Evolutionary conservation across 2,797 vertebrate genomes (phyloP).

Genomic region (Xenentodon cancila): DNA sequence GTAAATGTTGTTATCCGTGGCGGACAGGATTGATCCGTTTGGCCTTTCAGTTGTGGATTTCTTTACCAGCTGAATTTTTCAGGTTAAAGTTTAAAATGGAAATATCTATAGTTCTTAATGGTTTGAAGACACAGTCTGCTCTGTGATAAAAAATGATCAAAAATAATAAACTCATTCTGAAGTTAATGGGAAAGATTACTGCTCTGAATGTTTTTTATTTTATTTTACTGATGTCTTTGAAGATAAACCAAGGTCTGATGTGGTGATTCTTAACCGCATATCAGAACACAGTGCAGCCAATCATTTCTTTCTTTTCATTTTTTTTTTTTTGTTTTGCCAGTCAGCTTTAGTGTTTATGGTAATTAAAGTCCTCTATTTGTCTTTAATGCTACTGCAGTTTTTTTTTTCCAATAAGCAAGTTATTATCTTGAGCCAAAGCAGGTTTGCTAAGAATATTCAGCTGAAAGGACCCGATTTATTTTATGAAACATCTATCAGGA

Average conservation of each 20-base stretch:
- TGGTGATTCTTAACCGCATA: constrained; percentile 32
- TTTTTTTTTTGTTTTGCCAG: neutral
- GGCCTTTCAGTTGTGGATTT: too few species aligned
- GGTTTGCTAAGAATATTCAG: neutral
- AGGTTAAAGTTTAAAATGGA: too few species aligned
- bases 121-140: too few species aligned
- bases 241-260: constrained; percentile 41
- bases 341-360: constrained; percentile 11
- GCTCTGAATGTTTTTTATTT: constrained; percentile 30
- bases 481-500: neutral
- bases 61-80: too few species aligned
- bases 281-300: constrained; percentile 29
- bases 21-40: too few species aligned
- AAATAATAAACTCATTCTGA: neutral
- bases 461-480: constrained; percentile 5
- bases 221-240: constrained; percentile 34
- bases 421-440: neutral
- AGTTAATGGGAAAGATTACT: constrained; percentile 22
- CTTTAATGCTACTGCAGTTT: too few species aligned
- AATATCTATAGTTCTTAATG: too few species aligned
- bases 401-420: constrained; percentile 14
- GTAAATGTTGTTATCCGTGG: too few species aligned
- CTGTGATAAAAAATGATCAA: constrained; percentile 1
- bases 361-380: constrained; percentile 12
- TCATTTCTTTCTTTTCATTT: constrained; percentile 31